A percentile compares a stretch with the other conserved stretches of the same genome.
Conservation (phyloP, 2,888 invertebrate genomes). For the Andrena dorsata region DNA sequence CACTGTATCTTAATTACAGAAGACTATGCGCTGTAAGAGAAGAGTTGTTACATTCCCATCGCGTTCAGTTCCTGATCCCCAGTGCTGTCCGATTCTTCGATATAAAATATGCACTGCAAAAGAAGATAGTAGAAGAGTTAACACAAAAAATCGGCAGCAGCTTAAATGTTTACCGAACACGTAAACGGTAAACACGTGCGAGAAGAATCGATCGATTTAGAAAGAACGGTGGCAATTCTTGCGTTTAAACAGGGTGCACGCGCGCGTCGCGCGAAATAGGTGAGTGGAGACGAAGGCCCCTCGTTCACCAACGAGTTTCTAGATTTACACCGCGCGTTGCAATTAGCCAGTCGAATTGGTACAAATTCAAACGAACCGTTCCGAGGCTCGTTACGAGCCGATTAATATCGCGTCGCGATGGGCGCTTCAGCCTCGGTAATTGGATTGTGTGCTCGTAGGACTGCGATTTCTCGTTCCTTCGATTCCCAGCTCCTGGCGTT, state of each 20-base stretch:
- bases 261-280: not conserved
- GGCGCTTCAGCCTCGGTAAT: not conserved
- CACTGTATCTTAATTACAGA: not conserved
- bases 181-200: not conserved
- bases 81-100: not conserved
- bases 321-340: conserved; percentile 25
- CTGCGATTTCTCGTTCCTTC: not conserved
- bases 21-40: not conserved
- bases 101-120: not conserved
- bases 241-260: not conserved
- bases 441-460: not conserved
- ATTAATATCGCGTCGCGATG: not conserved
- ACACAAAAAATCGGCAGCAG: no score
- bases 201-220: not conserved
- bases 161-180: not conserved
- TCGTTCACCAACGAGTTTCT: not conserved
- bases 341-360: conserved; percentile 36
- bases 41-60: not conserved
- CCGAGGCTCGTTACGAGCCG: not conserved
- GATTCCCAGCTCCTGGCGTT: not conserved
- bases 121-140: no score
- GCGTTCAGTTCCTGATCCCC: not conserved
- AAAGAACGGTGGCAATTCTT: not conserved
- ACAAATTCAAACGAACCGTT: conserved; percentile 24
- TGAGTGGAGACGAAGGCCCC: not conserved